Evolutionary conservation across 30 jellyfish, hydroid and myxozoan species (phyloP).

Genomic region (Haliclystus octoradiatus): DNA sequence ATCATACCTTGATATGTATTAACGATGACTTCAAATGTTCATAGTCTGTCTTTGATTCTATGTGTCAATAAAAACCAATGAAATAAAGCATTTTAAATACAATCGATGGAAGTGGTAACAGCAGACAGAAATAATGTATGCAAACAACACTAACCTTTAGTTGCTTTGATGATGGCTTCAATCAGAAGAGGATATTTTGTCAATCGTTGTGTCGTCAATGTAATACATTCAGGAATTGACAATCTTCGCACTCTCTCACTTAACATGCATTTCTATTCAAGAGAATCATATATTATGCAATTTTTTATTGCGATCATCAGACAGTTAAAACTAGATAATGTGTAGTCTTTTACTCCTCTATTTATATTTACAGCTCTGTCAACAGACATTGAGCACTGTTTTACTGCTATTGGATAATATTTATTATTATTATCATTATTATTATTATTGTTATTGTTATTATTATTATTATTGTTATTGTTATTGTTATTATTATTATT

Average conservation of each 20-base stretch:
- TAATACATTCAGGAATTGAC: slow-evolving; percentile 91
- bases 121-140: background rate
- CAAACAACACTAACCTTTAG: slow-evolving; percentile 92
- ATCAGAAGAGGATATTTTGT: slow-evolving; percentile 88
- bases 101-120: background rate
- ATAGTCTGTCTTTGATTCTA: slow-evolving; percentile 83
- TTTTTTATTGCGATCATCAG: too few relatives aligned
- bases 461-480: too few relatives aligned
- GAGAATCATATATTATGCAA: too few relatives aligned
- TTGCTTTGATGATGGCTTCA: slow-evolving; percentile 81
- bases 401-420: too few relatives aligned
- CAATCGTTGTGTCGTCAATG: slow-evolving; percentile 87
- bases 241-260: slow-evolving; percentile 66
- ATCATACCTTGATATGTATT: slow-evolving; percentile 39
- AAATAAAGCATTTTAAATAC: background rate
- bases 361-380: too few relatives aligned
- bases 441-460: too few relatives aligned
- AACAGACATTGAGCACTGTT: too few relatives aligned
- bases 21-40: slow-evolving; percentile 51
- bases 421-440: too few relatives aligned
- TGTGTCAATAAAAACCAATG: background rate
- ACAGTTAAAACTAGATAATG: too few relatives aligned
- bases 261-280: slow-evolving; percentile 63
- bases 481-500: too few relatives aligned
- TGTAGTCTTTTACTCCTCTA: too few relatives aligned